Base-by-base conservation (phyloP, 2,888 invertebrate species). In the Molorchus minor region DNA sequence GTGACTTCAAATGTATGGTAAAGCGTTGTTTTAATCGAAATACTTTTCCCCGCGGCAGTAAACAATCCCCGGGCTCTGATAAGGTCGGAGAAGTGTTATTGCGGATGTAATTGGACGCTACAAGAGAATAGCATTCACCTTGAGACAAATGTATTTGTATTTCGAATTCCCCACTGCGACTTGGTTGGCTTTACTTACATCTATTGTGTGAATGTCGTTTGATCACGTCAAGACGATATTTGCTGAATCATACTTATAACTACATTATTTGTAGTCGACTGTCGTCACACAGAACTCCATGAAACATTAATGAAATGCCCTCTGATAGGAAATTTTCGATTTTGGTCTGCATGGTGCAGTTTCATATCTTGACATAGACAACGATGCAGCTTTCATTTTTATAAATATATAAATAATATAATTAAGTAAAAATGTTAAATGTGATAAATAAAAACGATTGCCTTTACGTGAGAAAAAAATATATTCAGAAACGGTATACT, bases 71-170 rank as follows among this genome's bases (percentile, higher is more conserved):
- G 56, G 52, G 30, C 45, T 45, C 52, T 58, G 52, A 58, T 52
- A 56, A 60, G 46, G 25, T 35, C 56, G 56, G 41, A 52, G 49
- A 49, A 59, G 52, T 53, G 52, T 55, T 55, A 59, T 59, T 59
- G 40, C 46, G 56, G 43, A 56, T 41, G 49, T 61, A 61, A 56
- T 61, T 56, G 56, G 61, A 43, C 45, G 56, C 46, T 52, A 52
- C 35, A 51, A 36, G 56, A 60, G 60, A 56, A 61, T 45, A 40
- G 56, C 53, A 38, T 53, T 35, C 52, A 56, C 56, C 61, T 61
- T 49, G 61, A 61, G 61, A 61, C 53, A 61, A 61, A 61, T 56
- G 46, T 56, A 53, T 61, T 61, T 56, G 61, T 51, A 56, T 61
- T 56, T 20, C 36, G 47, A 52, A 56, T 49, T 56, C 43, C 47